Evolutionary conservation across 2,113 vertebrate genomes (phyloP), one percentile per base, ranked within the genome.

Genomic region (Cygnus atratus): DNA sequence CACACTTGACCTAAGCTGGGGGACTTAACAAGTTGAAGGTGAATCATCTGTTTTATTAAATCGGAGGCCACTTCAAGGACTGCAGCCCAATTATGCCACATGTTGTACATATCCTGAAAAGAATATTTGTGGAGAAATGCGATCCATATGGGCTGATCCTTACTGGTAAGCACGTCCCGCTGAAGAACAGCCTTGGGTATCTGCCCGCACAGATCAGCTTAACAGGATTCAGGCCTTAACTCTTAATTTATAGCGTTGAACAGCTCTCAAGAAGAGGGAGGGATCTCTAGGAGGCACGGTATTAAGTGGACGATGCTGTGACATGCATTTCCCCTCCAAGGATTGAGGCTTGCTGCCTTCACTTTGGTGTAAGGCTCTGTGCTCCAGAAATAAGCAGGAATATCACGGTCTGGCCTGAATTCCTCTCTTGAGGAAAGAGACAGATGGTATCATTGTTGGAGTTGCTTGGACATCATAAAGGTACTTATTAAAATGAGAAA

Each of bases 391-490:
- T 43, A n/a, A 86, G n/a, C 76, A 76, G 43, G 54, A 84, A 19
- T 93, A 81, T 78, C 74, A n/a, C 0, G 2, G 65, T 73, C 70
- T 90, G 79, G 91, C 83, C 70, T 62, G 31, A 54, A 87, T 93
- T 87, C 62, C 39, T 84, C 88, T 41, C 74, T 62, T 48, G 82
- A 70, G 91, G 55, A 66, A 61, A 43, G 48, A 93, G 29, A 73
- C 44, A 74, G 68, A 93, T 95, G 82, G 92, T 95, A 77, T 89
- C 68, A 90, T 78, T 81, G 70, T 71, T 92, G 86, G 74, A 84
- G 16, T 85, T 93, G 88, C 84, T 92, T 84, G 75, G 74, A 87
- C 39, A 66, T 78, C 29, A 43, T 87, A 76, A 92, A 87, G 44
- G 29, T 87, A 92, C 41, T 72, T 77, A 84, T 10, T 28, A 13